A percentile compares a stretch with the other conserved stretches of the same genome.
phyloP scores from a whole-genome alignment of 2,888 invertebrate species.

The Diarsia brunnea region DNA sequence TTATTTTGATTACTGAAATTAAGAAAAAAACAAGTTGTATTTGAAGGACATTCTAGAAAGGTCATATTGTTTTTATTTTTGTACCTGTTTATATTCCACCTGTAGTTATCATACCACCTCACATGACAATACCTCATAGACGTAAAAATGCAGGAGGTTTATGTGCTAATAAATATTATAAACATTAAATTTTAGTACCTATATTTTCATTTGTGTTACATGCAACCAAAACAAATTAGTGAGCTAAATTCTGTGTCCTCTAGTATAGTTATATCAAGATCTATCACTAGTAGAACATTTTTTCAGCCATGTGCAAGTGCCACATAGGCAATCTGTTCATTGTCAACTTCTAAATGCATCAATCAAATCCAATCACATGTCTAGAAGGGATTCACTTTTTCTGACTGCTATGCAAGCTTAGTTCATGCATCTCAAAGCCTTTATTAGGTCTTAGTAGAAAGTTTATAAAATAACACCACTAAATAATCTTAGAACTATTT shows the following conservation, averaged over 20 bases:
- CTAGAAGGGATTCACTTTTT: background rate
- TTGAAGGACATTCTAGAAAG: constrained; percentile 73
- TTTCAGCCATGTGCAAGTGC: constrained; percentile 48
- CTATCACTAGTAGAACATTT: background rate
- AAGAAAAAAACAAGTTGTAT: constrained; percentile 64
- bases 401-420: background rate
- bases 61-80: constrained; percentile 67
- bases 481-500: background rate
- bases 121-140: background rate
- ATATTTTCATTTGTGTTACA: constrained; percentile 1
- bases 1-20: constrained; percentile 29
- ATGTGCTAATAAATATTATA: constrained; percentile 1
- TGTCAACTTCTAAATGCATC: constrained; percentile 9
- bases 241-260: background rate
- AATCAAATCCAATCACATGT: constrained; percentile 16
- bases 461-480: background rate
- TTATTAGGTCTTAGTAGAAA: background rate
- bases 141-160: background rate
- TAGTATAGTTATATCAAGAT: background rate
- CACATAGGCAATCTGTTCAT: constrained; percentile 55
- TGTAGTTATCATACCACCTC: constrained; percentile 12
- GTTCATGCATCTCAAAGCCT: background rate
- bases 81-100: constrained; percentile 18
- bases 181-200: constrained; percentile 14
- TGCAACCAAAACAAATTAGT: constrained; percentile 1